A percentile compares a stretch with the other conserved stretches of the same genome.
phyloP scores from a whole-genome alignment of 2,113 vertebrate species.

The Mustelus asterias region DNA sequence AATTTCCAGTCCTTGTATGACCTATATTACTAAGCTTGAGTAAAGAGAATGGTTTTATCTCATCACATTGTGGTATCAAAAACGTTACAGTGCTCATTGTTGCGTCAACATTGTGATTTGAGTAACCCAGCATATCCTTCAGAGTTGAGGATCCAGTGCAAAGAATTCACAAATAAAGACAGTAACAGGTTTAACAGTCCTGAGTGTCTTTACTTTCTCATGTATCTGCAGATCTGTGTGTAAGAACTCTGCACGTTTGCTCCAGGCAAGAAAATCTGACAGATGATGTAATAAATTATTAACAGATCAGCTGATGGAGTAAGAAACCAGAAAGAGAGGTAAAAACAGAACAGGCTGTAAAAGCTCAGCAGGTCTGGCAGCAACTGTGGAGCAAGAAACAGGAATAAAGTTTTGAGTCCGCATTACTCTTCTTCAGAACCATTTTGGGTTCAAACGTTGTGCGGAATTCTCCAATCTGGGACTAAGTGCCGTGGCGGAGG shows the following conservation, averaged over 20 bases:
- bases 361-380: too few relatives aligned
- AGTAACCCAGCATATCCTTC: too few relatives aligned
- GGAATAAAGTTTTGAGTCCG: too few relatives aligned
- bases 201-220: not conserved
- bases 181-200: not conserved
- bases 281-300: not conserved
- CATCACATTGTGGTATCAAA: not conserved
- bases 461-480: too few relatives aligned
- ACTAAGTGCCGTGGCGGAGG: too few relatives aligned
- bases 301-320: not conserved
- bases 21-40: not conserved
- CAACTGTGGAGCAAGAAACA: too few relatives aligned
- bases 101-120: not conserved
- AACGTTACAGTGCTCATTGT: not conserved
- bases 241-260: not conserved
- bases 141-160: not conserved
- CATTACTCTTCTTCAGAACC: too few relatives aligned
- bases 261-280: not conserved
- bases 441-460: too few relatives aligned
- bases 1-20: not conserved
- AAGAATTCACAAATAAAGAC: not conserved
- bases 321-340: too few relatives aligned
- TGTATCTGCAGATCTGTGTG: not conserved
- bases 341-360: too few relatives aligned
- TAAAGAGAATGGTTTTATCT: not conserved